A percentile compares a stretch with the other conserved stretches of the same genome.
phyloP scores from a whole-genome alignment of 2,888 invertebrate genomes.

The Calameuta pallipes region DNA sequence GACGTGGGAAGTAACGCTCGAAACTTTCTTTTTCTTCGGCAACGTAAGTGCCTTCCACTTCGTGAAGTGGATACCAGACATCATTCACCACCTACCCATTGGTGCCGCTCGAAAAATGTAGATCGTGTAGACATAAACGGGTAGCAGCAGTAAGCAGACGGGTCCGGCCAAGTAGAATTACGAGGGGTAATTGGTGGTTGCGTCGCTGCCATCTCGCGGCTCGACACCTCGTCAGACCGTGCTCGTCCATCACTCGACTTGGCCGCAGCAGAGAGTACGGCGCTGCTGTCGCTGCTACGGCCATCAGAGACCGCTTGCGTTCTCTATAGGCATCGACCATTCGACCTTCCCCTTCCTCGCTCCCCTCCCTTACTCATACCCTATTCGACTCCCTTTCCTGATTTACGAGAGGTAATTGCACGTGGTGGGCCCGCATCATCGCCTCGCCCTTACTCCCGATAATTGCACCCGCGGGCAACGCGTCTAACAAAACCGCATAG shows the following conservation, averaged over 20 bases:
- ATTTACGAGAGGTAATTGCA: conserved; percentile 50
- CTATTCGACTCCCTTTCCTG: conserved; percentile 32
- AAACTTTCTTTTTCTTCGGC: background rate
- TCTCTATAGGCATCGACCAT: conserved; percentile 7
- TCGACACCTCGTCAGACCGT: conserved; percentile 43
- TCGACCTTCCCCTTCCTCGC: conserved; percentile 10
- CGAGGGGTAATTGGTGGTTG: conserved; percentile 43
- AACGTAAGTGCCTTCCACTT: background rate
- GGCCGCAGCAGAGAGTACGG: conserved; percentile 19
- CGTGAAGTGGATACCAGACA: background rate
- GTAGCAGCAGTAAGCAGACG: conserved; percentile 7
- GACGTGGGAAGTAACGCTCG: background rate
- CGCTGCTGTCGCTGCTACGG: conserved; percentile 14
- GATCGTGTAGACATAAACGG: conserved; percentile 34
- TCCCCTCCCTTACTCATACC: conserved; percentile 12
- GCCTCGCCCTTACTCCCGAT: conserved; percentile 31
- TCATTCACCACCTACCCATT: background rate
- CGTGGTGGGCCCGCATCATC: conserved; percentile 40
- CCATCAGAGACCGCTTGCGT: background rate
- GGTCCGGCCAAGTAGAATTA: conserved; percentile 28
- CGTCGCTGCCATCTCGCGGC: conserved; percentile 35
- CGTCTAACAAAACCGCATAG: conserved; percentile 29
- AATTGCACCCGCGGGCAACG: conserved; percentile 36
- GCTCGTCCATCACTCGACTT: conserved; percentile 34
- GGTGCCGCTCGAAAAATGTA: conserved; percentile 24